These are phyloP conservation scores for Pangasius krempfi DNA, from an alignment of 2,797 vertebrate genomes.

Conservation along the genomic window DNA sequence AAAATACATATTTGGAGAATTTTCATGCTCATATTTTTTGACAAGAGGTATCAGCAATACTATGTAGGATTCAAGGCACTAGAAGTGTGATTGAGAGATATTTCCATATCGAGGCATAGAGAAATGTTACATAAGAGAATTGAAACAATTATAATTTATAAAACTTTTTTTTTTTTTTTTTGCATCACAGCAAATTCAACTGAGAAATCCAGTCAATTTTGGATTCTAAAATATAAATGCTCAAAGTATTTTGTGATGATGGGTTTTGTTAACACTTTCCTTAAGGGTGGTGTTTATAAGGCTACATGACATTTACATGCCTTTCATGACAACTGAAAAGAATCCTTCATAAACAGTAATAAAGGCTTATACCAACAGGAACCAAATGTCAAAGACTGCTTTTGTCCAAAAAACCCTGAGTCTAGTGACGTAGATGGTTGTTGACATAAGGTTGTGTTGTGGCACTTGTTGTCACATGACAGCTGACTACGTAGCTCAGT, in stretches of 20 bases:
- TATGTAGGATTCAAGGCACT: not conserved
- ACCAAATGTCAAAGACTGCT: not conserved
- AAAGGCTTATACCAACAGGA: not conserved
- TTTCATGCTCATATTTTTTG: not conserved
- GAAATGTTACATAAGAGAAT: not conserved
- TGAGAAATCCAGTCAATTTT: not conserved
- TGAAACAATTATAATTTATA: not conserved
- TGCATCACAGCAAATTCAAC: not conserved
- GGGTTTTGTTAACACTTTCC: not conserved
- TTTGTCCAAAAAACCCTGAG: not conserved
- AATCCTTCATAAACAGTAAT: not conserved
- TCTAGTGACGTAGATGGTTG: not conserved
- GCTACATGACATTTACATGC: not conserved
- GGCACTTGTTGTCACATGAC: not conserved
- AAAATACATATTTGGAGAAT: not conserved
- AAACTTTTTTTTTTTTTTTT: not conserved
- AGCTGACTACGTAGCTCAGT: not conserved
- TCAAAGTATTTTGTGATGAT: not conserved
- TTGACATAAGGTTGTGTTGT: too few species aligned
- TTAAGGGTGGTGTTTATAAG: not conserved
- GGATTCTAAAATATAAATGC: not conserved
- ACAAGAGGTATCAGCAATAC: not conserved
- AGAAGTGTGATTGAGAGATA: not conserved
- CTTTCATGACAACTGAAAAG: not conserved
- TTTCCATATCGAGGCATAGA: not conserved